phyloP scores from a whole-genome alignment of 2,888 invertebrate species.

The Chironomus tentans region DNA sequence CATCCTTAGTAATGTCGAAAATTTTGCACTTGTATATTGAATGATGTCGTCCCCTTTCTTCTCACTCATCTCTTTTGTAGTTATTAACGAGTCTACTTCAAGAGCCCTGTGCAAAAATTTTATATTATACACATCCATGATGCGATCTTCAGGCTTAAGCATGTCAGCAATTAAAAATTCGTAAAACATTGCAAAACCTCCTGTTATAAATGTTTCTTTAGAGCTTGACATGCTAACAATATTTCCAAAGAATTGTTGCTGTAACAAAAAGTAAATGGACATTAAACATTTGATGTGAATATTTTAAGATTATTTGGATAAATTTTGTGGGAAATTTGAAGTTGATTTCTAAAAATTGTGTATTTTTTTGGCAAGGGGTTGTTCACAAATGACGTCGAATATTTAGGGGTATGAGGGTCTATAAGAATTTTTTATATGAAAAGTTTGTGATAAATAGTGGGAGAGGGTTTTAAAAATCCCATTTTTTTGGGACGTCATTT shows the following conservation, averaged over 20 bases:
- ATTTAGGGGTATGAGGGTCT: too few relatives aligned
- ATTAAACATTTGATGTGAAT: not conserved
- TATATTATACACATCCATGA: not conserved
- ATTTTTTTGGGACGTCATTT: too few relatives aligned
- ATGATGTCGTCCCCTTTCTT: not conserved
- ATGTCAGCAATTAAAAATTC: not conserved
- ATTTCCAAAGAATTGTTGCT: slow-evolving; percentile 1
- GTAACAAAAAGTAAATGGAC: not conserved
- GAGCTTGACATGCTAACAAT: not conserved
- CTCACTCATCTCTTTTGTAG: not conserved
- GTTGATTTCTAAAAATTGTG: too few relatives aligned
- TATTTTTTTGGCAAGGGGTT: too few relatives aligned
- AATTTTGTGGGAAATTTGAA: too few relatives aligned
- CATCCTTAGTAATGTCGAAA: not conserved
- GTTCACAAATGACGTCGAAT: too few relatives aligned
- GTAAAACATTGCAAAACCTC: not conserved
- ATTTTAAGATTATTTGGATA: too few relatives aligned
- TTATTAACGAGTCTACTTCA: not conserved
- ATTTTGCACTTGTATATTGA: not conserved
- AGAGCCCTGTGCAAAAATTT: not conserved
- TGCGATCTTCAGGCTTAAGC: not conserved
- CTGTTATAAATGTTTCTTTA: not conserved
- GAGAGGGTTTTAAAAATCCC: too few relatives aligned
- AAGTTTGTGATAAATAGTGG: too few relatives aligned
- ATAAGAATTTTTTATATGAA: too few relatives aligned